phyloP scores from a whole-genome alignment of 2,888 invertebrate species.

The Chaetoderma sp. region DNA sequence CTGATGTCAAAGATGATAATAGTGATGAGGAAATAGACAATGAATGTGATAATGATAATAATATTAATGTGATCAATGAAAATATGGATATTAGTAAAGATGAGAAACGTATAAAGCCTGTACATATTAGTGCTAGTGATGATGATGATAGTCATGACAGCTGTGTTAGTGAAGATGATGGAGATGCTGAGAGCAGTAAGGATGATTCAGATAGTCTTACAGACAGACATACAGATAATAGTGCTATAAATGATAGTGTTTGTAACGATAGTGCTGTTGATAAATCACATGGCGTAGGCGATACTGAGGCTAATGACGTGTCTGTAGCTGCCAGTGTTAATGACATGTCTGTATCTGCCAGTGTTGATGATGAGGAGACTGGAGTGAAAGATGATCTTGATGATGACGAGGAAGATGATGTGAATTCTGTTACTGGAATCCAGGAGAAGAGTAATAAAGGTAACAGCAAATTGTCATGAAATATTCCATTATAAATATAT shows the following conservation, averaged over 20 bases:
- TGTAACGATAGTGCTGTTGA: background rate
- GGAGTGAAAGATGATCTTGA: constrained; percentile 17
- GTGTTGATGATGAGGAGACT: constrained; percentile 6
- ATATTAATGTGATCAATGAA: constrained; percentile 11
- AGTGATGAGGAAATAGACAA: background rate
- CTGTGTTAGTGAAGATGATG: too few relatives aligned
- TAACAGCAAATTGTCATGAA: background rate
- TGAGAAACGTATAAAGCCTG: constrained; percentile 11
- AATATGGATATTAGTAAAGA: constrained; percentile 29
- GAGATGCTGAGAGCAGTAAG: too few relatives aligned
- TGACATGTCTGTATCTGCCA: constrained; percentile 6
- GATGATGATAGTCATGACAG: too few relatives aligned
- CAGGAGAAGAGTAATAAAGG: background rate
- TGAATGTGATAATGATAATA: constrained; percentile 20
- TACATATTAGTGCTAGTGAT: background rate
- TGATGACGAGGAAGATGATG: constrained; percentile 19
- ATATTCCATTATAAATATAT: too few relatives aligned
- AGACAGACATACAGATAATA: too few relatives aligned
- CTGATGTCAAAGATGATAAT: constrained; percentile 9
- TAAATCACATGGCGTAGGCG: background rate
- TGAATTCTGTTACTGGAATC: background rate
- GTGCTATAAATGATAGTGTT: too few relatives aligned
- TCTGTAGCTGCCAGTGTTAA: background rate
- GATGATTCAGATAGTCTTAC: too few relatives aligned
- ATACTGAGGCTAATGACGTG: constrained; percentile 10